These are phyloP conservation scores for Bombylius major DNA, from an alignment of 2,888 invertebrate genomes.

Conservation along the genomic window DNA sequence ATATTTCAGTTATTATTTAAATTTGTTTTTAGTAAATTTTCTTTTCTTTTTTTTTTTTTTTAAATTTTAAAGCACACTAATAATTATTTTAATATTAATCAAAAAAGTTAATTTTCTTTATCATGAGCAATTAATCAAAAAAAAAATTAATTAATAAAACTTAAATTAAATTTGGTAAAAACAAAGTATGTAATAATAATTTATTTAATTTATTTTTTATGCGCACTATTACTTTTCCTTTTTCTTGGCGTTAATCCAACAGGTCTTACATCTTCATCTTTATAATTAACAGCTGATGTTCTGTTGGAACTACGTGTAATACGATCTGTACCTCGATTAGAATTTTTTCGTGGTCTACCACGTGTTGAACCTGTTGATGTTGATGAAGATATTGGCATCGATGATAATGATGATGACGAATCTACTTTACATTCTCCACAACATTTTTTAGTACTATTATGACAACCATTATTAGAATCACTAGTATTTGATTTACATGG, in stretches of 20 bases:
- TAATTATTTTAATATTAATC: background rate
- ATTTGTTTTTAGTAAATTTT: background rate
- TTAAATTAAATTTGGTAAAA: background rate
- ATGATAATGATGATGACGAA: background rate
- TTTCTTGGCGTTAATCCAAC: constrained; percentile 2
- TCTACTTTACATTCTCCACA: background rate
- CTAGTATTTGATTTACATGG: no score
- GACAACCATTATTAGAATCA: background rate
- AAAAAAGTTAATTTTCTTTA: background rate
- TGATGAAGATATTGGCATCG: background rate
- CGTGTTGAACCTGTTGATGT: background rate
- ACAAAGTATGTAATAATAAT: background rate
- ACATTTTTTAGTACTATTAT: background rate
- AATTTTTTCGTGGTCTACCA: background rate
- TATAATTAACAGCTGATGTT: constrained; percentile 1
- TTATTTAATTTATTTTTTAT: background rate
- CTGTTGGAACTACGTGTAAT: constrained; percentile 7
- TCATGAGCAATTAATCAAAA: no score
- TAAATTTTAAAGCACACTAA: no score
- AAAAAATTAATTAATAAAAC: no score
- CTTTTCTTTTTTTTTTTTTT: no score
- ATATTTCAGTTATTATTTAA: background rate
- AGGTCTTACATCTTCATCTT: constrained; percentile 1
- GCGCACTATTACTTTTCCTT: constrained; percentile 1
- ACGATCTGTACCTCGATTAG: constrained; percentile 1